These are phyloP conservation scores for Pasiphila rectangulata DNA, from an alignment of 2,888 invertebrate genomes.

Conservation along the genomic window DNA sequence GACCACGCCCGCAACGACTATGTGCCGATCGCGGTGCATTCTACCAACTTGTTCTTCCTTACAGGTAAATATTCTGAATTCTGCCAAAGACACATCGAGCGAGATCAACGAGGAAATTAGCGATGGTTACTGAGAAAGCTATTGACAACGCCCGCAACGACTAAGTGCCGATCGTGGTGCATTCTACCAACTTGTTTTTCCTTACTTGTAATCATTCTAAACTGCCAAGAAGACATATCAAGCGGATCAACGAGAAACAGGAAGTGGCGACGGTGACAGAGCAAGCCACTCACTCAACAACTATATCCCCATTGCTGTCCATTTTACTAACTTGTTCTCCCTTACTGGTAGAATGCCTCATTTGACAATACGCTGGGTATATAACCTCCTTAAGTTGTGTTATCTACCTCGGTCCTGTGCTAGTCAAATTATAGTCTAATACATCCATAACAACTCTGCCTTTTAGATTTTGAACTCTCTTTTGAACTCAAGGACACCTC, in stretches of 20 bases:
- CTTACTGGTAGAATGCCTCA: too few relatives aligned
- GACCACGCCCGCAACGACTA: constrained; percentile 92
- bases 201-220: constrained; percentile 87
- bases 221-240: constrained; percentile 92
- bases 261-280: constrained; percentile 94
- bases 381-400: too few relatives aligned
- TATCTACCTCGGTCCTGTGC: too few relatives aligned
- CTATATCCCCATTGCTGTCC: constrained; percentile 93
- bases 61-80: constrained; percentile 88
- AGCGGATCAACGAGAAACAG: constrained; percentile 92
- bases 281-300: constrained; percentile 91
- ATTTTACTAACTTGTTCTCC: constrained; percentile 95
- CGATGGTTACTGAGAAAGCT: constrained; percentile 93
- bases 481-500: too few relatives aligned
- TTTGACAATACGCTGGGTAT: too few relatives aligned
- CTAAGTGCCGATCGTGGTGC: constrained; percentile 94
- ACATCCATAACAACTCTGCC: too few relatives aligned
- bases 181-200: constrained; percentile 95
- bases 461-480: too few relatives aligned
- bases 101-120: constrained; percentile 92
- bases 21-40: constrained; percentile 93
- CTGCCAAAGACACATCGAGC: constrained; percentile 93
- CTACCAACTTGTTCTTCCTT: constrained; percentile 94
- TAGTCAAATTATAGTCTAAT: too few relatives aligned
- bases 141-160: constrained; percentile 92